phyloP scores from a whole-genome alignment of 1,140 invertebrate genomes.

The Riptortus pedestris region DNA sequence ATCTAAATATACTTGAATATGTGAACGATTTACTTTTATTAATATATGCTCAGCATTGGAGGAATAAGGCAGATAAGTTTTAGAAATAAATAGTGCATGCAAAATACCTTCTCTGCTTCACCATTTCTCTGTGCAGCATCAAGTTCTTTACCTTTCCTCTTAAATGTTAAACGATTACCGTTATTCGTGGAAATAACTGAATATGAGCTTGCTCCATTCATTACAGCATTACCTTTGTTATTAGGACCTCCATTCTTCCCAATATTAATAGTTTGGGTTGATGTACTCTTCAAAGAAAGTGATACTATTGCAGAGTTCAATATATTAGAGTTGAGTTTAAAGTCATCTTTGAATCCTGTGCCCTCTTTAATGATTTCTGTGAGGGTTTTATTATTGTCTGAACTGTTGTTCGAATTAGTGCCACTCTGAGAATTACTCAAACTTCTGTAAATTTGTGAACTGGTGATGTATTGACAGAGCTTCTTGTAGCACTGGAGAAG shows the following conservation, averaged over 20 bases:
- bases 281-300: constrained; percentile 1
- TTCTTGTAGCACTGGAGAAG: constrained; percentile 79
- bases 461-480: constrained; percentile 66
- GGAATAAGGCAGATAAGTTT: too few relatives aligned
- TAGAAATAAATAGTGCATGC: constrained; percentile 4
- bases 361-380: constrained; percentile 66
- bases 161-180: constrained; percentile 72
- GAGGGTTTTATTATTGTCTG: constrained; percentile 36
- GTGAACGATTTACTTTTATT: too few relatives aligned
- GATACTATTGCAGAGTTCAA: constrained; percentile 43
- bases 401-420: constrained; percentile 40
- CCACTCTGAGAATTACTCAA: constrained; percentile 42
- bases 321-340: constrained; percentile 59
- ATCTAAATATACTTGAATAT: too few relatives aligned
- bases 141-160: constrained; percentile 54
- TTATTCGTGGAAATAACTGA: constrained; percentile 66
- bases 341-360: constrained; percentile 62
- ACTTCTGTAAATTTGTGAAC: constrained; percentile 54
- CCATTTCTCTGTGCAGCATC: constrained; percentile 24
- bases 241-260: constrained; percentile 15
- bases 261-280: constrained; percentile 23
- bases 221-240: constrained; percentile 41
- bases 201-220: constrained; percentile 58
- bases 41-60: too few relatives aligned
- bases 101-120: constrained; percentile 8